Evolutionary conservation across 2,113 vertebrate species (phyloP), one percentile per base, ranked within the genome.

Genomic region (Scalopus aquaticus): DNA sequence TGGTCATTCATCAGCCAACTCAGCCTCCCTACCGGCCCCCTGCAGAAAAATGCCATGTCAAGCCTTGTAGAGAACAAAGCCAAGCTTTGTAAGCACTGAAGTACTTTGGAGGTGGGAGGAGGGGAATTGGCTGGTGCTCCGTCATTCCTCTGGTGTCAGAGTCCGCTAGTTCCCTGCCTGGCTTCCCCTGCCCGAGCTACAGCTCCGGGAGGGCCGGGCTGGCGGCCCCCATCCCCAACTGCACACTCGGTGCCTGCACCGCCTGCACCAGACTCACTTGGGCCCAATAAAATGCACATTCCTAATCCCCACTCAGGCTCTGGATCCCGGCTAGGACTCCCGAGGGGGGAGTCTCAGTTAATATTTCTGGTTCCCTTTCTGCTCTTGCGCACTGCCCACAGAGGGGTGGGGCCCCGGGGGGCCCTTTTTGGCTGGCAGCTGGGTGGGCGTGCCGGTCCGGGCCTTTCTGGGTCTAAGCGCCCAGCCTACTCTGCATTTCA

Each of bases 11-110:
- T 49, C 74, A 16, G 51, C 37, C 24, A 54, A 39, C 58, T 39
- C 54, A 64, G 39, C 54, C 83, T 77, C 84, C 67, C 67, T 54
- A 15, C 12, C 8, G 26, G 70, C 26, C 69, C 35, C 67, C 39
- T 22, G 81, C 78, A 12, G 39, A 42, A 56, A 86, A 54, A 56
- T 64, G 88, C 91, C 37, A 42, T 80, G 70, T 91, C 94, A 70
- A 62, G 82, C 44, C 89, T 83, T 42, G 32, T 42, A 32, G 26
- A 7, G 64, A 74, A 92, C 94, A 95, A 91, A 90, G 80, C 72
- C 51, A 4, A 84, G 92, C 87, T 92, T 83, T 84, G 78, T 87
- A 49, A 56, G 84, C 46, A 13, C 35, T 1, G 32, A n/a, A 28
- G 83, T 69, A 35, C 93, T 84, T 6, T 1, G 44, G 83, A 87